Base-by-base conservation (phyloP, 92 coral and sea anemone species). In the Hydrozoanthus gracilis region DNA sequence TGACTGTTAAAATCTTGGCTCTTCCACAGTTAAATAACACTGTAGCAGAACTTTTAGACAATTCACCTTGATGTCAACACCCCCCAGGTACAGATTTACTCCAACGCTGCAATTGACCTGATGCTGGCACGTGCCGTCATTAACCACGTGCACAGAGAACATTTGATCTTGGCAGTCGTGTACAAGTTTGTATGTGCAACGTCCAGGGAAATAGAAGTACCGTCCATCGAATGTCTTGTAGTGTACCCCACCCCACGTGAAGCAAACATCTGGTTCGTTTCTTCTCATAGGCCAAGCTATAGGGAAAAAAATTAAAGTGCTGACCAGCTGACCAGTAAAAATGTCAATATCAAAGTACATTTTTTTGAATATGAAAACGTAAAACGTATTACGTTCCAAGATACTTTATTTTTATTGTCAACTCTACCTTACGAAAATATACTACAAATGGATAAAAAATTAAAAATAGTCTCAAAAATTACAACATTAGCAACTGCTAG, bases 161-260 rank as follows among this genome's bases (percentile, higher is more conserved):
- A 92, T 70, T 60, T 93, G 93, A 71, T 95, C 98, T 17, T 73
- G 83, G 79, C 98, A 95, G 86, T 95, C 98, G 49, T 94, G 96
- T 20, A 93, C 89, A 84, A 95, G 93, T 82, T 95, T 95, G 92
- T 95, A 95, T 0, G 98, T 95, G 77, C 98, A 95, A 16, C 95
- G 95, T n/a, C 98, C 98, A 74, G 96, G 96, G 20, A 93, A 95
- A 77, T 90, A 93, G 74, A 88, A 88, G 74, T 91, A 93, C 13
- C 96, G 94, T 35, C 98, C 98, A 73, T 95, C 98, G 68, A 95
- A 95, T 17, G 98, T 95, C 64, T 91, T 85, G 66, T 89, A 91
- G 73, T 95, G 98, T 39, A 93, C 87, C 76, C 82, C 88, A 8
- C 96, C 93, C 98, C 98, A 95, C 9, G 91, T 86, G 87, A 87